Percentiles rank a stretch among this genome's conserved stretches.
phyloP scores from a whole-genome alignment of 2,888 invertebrate species.

The Drosophila macrospina region DNA sequence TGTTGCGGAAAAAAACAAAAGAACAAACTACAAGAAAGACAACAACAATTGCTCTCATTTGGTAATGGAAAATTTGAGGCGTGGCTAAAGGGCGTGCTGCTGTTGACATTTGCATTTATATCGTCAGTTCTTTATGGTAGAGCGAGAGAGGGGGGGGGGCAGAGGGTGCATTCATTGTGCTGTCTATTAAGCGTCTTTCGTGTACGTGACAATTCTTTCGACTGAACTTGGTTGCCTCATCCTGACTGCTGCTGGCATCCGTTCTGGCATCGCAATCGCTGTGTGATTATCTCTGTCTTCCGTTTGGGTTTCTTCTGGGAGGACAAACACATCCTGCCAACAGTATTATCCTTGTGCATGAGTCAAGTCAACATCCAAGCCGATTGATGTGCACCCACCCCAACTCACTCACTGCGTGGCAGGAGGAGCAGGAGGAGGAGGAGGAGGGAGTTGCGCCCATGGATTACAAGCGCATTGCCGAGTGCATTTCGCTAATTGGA shows the following conservation, averaged over 20 bases:
- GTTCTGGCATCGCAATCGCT: conserved; percentile 44
- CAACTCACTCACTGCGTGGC: conserved; percentile 13
- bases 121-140: conserved; percentile 15
- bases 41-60: conserved; percentile 39
- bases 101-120: conserved; percentile 62
- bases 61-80: conserved; percentile 51
- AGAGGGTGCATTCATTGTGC: conserved; percentile 8
- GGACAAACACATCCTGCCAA: conserved; percentile 26
- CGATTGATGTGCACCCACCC: conserved; percentile 46
- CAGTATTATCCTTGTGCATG: conserved; percentile 21
- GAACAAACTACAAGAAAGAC: conserved; percentile 13
- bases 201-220: conserved; percentile 66
- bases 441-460: conserved; percentile 20
- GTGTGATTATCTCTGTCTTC: conserved; percentile 58
- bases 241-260: conserved; percentile 2
- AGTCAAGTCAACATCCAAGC: conserved; percentile 16
- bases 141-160: background rate
- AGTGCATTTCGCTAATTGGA: conserved; percentile 71
- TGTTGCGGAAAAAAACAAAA: conserved; percentile 34
- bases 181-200: conserved; percentile 62
- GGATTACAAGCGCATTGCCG: conserved; percentile 53
- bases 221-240: conserved; percentile 3
- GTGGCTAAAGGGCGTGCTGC: conserved; percentile 33
- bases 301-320: conserved; percentile 28
- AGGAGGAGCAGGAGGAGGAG: too few species aligned